A percentile compares a stretch with the other conserved stretches of the same genome.
Conservation (phyloP, 2,888 invertebrate genomes). For the Endotricha flammealis region DNA sequence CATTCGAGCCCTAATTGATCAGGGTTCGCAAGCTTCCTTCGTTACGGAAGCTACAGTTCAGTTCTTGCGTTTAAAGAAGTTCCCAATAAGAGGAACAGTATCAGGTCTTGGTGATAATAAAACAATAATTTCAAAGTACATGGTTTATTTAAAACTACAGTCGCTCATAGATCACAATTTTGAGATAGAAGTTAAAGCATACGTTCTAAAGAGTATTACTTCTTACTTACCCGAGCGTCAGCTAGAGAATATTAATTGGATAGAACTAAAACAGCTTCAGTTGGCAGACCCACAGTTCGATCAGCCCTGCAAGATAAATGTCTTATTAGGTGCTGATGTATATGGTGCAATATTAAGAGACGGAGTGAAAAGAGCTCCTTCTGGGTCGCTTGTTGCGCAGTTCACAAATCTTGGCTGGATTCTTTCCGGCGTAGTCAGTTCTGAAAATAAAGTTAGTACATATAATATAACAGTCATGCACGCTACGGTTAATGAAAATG, state of each 20-base stretch:
- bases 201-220: not conserved
- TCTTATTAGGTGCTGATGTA: slow-evolving; percentile 11
- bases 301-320: not conserved
- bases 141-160: not conserved
- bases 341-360: not conserved
- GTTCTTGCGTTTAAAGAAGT: not conserved
- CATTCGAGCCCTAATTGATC: not conserved
- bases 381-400: not conserved
- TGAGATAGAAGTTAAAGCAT: not conserved
- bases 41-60: slow-evolving; percentile 1
- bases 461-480: not conserved
- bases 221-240: not conserved
- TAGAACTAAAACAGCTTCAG: not conserved
- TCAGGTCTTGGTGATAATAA: slow-evolving; percentile 1
- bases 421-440: not conserved
- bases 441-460: not conserved
- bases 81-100: not conserved
- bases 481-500: not conserved
- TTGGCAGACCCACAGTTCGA: not conserved
- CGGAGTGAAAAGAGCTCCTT: not conserved
- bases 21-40: not conserved
- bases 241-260: not conserved
- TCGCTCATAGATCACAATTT: not conserved
- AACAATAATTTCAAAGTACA: not conserved
- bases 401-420: not conserved